Base-by-base conservation (phyloP, 1,140 invertebrate species). In the Rhyzopertha dominica region DNA sequence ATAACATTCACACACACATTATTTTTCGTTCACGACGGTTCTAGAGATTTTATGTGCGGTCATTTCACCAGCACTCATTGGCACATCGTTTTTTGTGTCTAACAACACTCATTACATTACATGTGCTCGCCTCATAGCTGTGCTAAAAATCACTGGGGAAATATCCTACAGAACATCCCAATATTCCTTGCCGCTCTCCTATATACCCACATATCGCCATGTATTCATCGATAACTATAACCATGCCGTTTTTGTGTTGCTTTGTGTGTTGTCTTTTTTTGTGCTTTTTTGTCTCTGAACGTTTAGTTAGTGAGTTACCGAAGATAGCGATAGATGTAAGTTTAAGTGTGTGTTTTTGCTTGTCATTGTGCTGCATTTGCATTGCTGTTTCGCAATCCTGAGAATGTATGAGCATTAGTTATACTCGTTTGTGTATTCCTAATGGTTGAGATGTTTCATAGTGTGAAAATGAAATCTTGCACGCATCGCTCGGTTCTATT, bases 61-160 rank as follows among this genome's bases (percentile, higher is more conserved):
- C 48, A 47, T 47, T 36, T 55, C 54, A 56, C 51, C 46, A 51
- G 53, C 58, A 62, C 55, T 62, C 60, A 62, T 58, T 34, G 60
- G 60, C 60, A 60, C 58, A 57, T 43, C 47, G 44, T 54, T 51
- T n/a, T n/a, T 50, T 62, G 58, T 62, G 58, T 62, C 58, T 62
- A 62, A 62, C 60, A 50, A 50, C 42, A 60, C 52, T 57, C 52
- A 58, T 54, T 42, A 54, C 54, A 54, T 56, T 58, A 54, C 47
- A 56, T 61, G 56, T 58, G 51, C 49, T 59, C 59, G 51, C 52
- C 45, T 59, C 58, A 62, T 62, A 55, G 51, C 52, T 62, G 59
- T 62, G 57, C 57, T 59, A 62, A 62, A 56, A 62, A 50, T 53
- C 47, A 58, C 53, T 55, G 58, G 60, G 60, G 49, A 50, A 35